phyloP scores from a whole-genome alignment of 1,140 invertebrate species.

The Trichonephila clavipes region DNA sequence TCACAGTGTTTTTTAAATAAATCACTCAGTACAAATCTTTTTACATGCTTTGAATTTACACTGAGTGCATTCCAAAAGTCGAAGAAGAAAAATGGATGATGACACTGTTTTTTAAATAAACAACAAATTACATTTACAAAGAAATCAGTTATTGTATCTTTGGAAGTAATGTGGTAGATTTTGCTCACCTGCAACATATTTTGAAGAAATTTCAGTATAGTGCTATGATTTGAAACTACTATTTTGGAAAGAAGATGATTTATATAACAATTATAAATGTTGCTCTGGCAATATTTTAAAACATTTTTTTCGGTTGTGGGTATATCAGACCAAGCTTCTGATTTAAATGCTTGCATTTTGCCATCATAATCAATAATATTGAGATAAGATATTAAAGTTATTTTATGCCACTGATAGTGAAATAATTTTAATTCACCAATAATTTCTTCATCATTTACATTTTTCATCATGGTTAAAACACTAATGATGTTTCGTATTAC shows the following conservation, averaged over 20 bases:
- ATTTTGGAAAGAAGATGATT: not conserved
- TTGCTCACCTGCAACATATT: not conserved
- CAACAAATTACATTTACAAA: not conserved
- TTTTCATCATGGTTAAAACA: too few relatives aligned
- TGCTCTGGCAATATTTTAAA: not conserved
- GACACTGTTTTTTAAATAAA: not conserved
- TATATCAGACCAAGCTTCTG: not conserved
- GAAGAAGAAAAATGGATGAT: not conserved
- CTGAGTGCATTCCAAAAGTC: constrained; percentile 6
- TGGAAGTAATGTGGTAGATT: not conserved
- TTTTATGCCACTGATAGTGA: not conserved
- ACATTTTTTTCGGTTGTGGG: not conserved
- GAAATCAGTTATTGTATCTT: not conserved
- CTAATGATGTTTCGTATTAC: too few relatives aligned
- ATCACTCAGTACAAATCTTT: not conserved
- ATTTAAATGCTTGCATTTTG: not conserved
- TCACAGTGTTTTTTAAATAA: not conserved
- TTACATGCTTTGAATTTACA: not conserved
- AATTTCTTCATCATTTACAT: too few relatives aligned
- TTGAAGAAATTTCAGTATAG: not conserved
- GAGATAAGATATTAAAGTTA: not conserved
- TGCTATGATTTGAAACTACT: not conserved
- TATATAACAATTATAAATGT: not conserved
- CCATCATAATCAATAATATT: constrained; percentile 25
- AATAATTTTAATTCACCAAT: not conserved